Conservation (phyloP, 2,888 invertebrate species). For the Ormyrus nitidulus region DNA sequence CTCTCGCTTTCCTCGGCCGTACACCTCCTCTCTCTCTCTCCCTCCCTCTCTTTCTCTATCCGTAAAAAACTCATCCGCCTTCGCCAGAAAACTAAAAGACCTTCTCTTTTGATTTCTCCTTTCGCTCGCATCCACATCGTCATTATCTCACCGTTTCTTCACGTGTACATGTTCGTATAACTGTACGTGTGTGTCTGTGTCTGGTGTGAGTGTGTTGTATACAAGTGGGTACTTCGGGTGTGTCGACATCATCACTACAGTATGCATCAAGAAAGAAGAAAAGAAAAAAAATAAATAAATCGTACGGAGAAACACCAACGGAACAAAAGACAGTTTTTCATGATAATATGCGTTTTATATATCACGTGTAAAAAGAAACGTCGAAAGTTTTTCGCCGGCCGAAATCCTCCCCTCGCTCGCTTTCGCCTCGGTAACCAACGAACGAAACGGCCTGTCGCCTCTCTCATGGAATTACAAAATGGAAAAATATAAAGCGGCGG, state of each 20-base stretch:
- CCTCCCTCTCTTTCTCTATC: slow-evolving; percentile 2
- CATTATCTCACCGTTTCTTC: background rate
- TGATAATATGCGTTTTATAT: too few relatives aligned
- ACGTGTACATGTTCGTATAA: background rate
- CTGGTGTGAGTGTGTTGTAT: background rate
- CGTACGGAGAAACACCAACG: too few relatives aligned
- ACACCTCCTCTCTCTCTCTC: background rate
- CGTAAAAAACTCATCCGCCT: background rate
- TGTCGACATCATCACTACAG: background rate
- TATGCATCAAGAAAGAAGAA: too few relatives aligned
- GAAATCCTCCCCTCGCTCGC: too few relatives aligned
- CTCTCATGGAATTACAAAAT: too few relatives aligned
- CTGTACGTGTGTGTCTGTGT: background rate
- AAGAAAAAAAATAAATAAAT: too few relatives aligned
- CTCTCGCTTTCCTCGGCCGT: background rate
- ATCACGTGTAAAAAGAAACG: too few relatives aligned
- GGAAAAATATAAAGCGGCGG: too few relatives aligned
- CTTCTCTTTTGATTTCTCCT: background rate
- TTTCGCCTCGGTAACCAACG: too few relatives aligned
- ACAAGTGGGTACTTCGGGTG: background rate
- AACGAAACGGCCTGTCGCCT: too few relatives aligned
- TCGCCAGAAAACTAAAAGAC: background rate
- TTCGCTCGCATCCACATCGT: background rate
- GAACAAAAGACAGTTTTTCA: too few relatives aligned
- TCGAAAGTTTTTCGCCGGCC: too few relatives aligned